Conservation (phyloP, 2,797 vertebrate species). For the Gobio occitaniae region DNA sequence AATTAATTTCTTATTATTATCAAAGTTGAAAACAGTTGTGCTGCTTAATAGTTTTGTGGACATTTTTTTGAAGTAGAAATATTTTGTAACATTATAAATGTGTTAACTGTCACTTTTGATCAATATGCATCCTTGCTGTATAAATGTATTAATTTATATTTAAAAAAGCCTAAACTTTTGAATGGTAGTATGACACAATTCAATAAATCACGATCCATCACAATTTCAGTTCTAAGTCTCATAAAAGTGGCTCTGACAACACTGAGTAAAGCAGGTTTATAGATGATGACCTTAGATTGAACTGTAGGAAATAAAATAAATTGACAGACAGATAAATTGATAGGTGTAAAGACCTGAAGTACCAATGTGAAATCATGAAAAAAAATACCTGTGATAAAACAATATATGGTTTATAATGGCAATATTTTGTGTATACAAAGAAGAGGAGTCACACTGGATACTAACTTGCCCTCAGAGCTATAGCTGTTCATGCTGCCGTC, state of each 20-base stretch:
- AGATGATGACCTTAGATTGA: not conserved
- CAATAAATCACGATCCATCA: not conserved
- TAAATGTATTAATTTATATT: too few species aligned
- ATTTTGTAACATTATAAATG: too few species aligned
- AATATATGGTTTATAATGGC: not conserved
- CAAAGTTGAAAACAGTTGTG: too few species aligned
- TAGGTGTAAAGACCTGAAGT: not conserved
- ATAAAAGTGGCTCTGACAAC: not conserved
- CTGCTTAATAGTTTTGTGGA: too few species aligned
- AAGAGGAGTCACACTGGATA: slow-evolving; percentile 58
- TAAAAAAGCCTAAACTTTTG: not conserved
- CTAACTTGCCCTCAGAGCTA: slow-evolving; percentile 98
- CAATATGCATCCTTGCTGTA: too few species aligned
- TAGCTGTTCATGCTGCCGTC: slow-evolving; percentile 99
- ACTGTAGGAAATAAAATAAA: not conserved
- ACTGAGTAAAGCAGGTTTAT: not conserved
- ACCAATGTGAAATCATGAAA: not conserved
- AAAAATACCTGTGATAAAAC: not conserved
- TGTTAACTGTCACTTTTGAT: too few species aligned
- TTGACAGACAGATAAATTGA: not conserved
- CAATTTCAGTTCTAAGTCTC: not conserved
- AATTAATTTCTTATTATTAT: too few species aligned
- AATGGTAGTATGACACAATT: not conserved
- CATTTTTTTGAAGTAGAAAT: too few species aligned
- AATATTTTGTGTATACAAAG: not conserved